Base-by-base conservation (phyloP, 2,113 vertebrate species). In the Apeltes quadracus region DNA sequence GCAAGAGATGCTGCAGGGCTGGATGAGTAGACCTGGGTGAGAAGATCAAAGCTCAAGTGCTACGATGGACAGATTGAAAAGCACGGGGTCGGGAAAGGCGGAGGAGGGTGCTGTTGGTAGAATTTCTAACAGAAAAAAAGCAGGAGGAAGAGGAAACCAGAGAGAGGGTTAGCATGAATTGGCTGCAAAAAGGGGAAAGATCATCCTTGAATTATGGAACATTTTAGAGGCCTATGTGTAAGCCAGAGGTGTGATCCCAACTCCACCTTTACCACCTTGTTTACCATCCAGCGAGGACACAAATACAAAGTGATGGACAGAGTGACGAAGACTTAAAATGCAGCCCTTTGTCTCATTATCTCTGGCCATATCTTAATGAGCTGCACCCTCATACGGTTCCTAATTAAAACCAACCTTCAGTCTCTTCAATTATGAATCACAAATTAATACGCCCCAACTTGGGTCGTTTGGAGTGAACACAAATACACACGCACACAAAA, bases 31-130 rank as follows among this genome's bases (percentile, higher is more conserved):
- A 76, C 64, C 61, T 67, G 78, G 86, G 82, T 85, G 77, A 84
- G 89, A 84, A 77, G 89, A 90, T 92, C 90, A 90, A 91, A 92
- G 87, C 89, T 87, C 67, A 81, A 88, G 83, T 84, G 88, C 79
- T 86, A 70, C 50, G 88, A 88, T 84, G 85, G 84, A 84, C 78
- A 84, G 84, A 90, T 87, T 86, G 83, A 85, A 88, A 85, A 88
- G 79, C 69, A 44, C 5, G 57, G 66, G 77, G 69, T 85, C 38
- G 25, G 78, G 57, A 67, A 65, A 64, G 72, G 72, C 65, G 61
- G 70, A 23, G 72, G 57, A 70, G 61, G 69, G 63, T 50, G 75
- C 75, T 82, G 75, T 34, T 81, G 75, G 80, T 73, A 76, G 85
- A 85, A 90, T 86, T 76, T 82, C 63, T 84, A 80, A 85, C 72